A percentile compares a stretch with the other conserved stretches of the same genome.
These are phyloP conservation scores for Lasioglossum leucozonium DNA, from an alignment of 2,888 invertebrate species.

Conservation along the genomic window DNA sequence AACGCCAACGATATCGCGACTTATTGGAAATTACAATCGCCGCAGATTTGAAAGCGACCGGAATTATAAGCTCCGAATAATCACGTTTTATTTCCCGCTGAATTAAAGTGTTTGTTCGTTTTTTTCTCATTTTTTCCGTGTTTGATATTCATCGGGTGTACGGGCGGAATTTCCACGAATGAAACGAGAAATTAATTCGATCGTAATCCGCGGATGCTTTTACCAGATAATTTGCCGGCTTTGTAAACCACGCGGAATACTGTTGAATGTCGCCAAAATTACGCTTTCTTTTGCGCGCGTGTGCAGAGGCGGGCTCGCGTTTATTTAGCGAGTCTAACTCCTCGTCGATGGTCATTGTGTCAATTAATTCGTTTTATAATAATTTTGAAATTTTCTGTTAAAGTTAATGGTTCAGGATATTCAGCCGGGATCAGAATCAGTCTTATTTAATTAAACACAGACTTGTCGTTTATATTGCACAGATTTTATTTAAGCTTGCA, in stretches of 20 bases:
- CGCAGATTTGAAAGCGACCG: not conserved
- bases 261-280: conserved; percentile 2
- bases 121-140: not conserved
- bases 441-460: too few relatives aligned
- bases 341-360: not conserved
- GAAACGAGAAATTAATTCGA: conserved; percentile 9
- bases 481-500: too few relatives aligned
- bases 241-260: not conserved
- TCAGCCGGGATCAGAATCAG: too few relatives aligned
- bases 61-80: not conserved
- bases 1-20: not conserved
- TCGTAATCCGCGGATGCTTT: not conserved
- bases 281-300: conserved; percentile 1
- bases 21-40: not conserved
- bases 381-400: too few relatives aligned
- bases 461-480: too few relatives aligned
- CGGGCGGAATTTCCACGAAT: not conserved
- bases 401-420: too few relatives aligned
- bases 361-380: not conserved
- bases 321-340: not conserved
- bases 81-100: not conserved
- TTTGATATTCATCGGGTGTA: not conserved
- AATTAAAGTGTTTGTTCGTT: not conserved
- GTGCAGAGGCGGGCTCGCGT: not conserved
- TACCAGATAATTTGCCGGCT: not conserved